A percentile compares a stretch with the other conserved stretches of the same genome.
phyloP scores from a whole-genome alignment of 1,140 invertebrate genomes.

The Heliconius nattereri region DNA sequence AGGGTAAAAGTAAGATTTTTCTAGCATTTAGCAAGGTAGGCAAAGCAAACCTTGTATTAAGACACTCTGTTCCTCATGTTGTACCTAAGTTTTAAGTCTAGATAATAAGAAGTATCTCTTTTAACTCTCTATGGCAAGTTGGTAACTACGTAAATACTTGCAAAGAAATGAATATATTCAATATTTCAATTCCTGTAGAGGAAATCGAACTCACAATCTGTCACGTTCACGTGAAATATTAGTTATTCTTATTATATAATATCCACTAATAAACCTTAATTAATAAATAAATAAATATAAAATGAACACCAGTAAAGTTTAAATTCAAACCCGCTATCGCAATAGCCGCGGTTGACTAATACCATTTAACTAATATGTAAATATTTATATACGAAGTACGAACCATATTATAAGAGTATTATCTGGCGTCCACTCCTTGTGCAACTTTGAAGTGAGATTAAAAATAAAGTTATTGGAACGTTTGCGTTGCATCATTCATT shows the following conservation, averaged over 20 bases:
- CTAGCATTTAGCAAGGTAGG: background rate
- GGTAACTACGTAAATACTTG: too few species aligned
- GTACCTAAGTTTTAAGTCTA: background rate
- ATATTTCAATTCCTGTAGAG: too few species aligned
- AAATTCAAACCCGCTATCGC: background rate
- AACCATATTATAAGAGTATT: background rate
- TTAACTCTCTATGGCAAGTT: too few species aligned
- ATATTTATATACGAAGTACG: conserved; percentile 2
- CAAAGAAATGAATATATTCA: too few species aligned
- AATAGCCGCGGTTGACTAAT: background rate
- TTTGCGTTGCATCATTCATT: conserved; percentile 8
- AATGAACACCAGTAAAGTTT: background rate
- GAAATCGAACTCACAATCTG: too few species aligned
- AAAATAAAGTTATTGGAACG: conserved; percentile 11
- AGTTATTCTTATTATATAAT: background rate
- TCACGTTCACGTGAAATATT: too few species aligned
- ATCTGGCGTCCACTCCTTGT: conserved; percentile 3
- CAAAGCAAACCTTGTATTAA: background rate
- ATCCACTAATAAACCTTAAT: too few species aligned
- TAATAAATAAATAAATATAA: too few species aligned
- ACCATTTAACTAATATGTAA: background rate
- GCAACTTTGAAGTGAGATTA: conserved; percentile 10
- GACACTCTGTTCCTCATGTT: background rate
- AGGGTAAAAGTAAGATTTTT: background rate
- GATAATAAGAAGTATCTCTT: too few species aligned